Evolutionary conservation across 37 sponge, comb jelly and placozoan genomes (phyloP), one percentile per base, ranked within the genome.

Genomic region (Halichondria panicea): DNA sequence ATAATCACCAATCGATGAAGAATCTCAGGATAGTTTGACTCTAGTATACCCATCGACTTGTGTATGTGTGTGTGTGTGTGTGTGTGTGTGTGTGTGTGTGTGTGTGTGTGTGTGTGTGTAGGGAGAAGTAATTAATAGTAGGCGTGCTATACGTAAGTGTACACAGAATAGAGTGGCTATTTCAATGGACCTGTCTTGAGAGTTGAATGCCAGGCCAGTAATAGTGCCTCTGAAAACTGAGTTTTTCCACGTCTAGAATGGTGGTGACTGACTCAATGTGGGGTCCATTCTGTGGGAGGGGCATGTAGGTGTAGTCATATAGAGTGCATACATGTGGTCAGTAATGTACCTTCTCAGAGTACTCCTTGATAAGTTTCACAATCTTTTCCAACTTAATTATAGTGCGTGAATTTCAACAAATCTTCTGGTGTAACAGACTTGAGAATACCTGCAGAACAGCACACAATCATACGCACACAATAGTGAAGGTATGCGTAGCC

Each of bases 191-290:
- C n/a, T n/a, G n/a, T n/a, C n/a, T n/a, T n/a, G n/a, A n/a, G n/a
- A n/a, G n/a, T n/a, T 46, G 42, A n/a, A 65, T 80, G 48, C 85
- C 72, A 45, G 90, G 90, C 90, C 90, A 90, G 77, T 84, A 76
- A 60, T 76, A 91, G 59, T 91, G 87, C 48, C 78, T 70, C 79
- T 91, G 68, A 38, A 81, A 74, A 46, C 78, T 76, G 30, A 91
- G 78, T 43, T 82, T 72, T 55, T 91, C 91, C 76, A 85, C 42
- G 68, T 91, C 79, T 18, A 72, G 18, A 5, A 91, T 57, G 56
- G 55, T 7, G 15, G 79, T 78, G 52, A 74, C 6, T 7, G 77
- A 57, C 59, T 90, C 87, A 13, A 53, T 64, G 13, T 21, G 21
- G 28, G 27, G 64, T 31, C 68, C 64, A 3, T 84, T 60, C 72